These are phyloP conservation scores for Agriotes lineatus DNA, from an alignment of 2,888 invertebrate genomes.

Conservation along the genomic window DNA sequence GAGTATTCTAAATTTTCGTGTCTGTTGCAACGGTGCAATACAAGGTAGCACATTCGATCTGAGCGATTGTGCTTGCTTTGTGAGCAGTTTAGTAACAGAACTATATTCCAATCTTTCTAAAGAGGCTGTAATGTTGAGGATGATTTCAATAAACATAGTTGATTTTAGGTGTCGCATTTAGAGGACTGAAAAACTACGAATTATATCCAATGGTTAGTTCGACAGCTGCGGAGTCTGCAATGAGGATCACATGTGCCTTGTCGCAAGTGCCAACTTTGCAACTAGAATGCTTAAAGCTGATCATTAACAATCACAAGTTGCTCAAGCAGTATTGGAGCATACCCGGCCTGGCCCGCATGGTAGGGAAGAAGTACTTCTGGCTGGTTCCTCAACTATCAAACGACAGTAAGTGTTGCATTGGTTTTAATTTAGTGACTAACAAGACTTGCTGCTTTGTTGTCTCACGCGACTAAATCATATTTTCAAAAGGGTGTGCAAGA, in stretches of 20 bases:
- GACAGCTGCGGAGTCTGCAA: constrained; percentile 86
- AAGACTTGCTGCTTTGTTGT: no score
- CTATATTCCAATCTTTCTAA: no score
- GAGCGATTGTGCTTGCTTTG: no score
- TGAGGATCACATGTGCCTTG: constrained; percentile 81
- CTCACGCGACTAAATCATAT: no score
- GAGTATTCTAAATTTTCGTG: no score
- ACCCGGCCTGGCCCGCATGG: constrained; percentile 56
- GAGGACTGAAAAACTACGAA: constrained; percentile 73
- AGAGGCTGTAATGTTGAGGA: no score
- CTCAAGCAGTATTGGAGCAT: constrained; percentile 55
- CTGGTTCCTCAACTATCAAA: constrained; percentile 49
- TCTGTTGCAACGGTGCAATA: no score
- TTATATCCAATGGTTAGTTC: constrained; percentile 89
- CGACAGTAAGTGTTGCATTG: constrained; percentile 34
- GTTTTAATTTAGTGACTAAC: no score
- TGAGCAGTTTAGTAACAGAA: no score
- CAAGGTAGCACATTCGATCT: no score
- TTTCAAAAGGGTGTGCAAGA: no score
- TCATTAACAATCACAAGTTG: constrained; percentile 52
- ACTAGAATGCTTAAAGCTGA: constrained; percentile 68
- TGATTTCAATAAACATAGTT: no score
- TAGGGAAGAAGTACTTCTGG: constrained; percentile 60
- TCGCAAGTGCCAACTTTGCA: constrained; percentile 82
- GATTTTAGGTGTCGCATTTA: constrained; percentile 79